These are phyloP conservation scores for Forficula auricularia DNA, from an alignment of 1,140 invertebrate species.

Conservation along the genomic window DNA sequence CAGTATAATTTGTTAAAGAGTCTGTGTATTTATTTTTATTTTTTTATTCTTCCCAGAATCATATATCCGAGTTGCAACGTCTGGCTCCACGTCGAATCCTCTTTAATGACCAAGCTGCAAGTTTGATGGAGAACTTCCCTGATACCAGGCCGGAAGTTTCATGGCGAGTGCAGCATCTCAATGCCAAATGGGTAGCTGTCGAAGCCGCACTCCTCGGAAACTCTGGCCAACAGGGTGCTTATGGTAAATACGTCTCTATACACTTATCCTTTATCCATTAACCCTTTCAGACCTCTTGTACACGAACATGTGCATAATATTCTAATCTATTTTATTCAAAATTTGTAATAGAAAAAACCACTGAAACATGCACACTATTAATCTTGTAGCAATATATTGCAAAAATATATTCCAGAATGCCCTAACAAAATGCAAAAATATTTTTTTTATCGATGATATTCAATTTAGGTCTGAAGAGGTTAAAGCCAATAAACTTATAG, in stretches of 20 bases:
- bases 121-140: constrained; percentile 50
- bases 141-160: constrained; percentile 56
- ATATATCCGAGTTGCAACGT: constrained; percentile 52
- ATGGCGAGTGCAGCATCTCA: constrained; percentile 49
- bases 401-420: too few relatives aligned
- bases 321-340: too few relatives aligned
- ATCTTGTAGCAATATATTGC: too few relatives aligned
- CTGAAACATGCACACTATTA: too few relatives aligned
- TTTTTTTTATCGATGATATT: too few relatives aligned
- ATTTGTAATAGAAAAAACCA: too few relatives aligned
- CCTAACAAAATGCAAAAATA: too few relatives aligned
- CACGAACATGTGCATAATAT: too few relatives aligned
- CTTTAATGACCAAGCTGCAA: constrained; percentile 60
- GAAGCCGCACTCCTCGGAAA: constrained; percentile 18
- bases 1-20: too few relatives aligned
- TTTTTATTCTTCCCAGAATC: constrained; percentile 34
- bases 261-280: constrained; percentile 17
- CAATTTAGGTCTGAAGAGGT: too few relatives aligned
- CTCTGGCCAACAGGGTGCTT: constrained; percentile 27
- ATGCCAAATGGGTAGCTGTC: constrained; percentile 57
- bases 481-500: too few relatives aligned
- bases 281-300: too few relatives aligned
- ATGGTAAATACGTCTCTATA: constrained; percentile 14
- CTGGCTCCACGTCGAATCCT: constrained; percentile 48
- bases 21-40: not conserved